Conservation (phyloP, 2,113 vertebrate genomes). For the Xenus cinereus region DNA sequence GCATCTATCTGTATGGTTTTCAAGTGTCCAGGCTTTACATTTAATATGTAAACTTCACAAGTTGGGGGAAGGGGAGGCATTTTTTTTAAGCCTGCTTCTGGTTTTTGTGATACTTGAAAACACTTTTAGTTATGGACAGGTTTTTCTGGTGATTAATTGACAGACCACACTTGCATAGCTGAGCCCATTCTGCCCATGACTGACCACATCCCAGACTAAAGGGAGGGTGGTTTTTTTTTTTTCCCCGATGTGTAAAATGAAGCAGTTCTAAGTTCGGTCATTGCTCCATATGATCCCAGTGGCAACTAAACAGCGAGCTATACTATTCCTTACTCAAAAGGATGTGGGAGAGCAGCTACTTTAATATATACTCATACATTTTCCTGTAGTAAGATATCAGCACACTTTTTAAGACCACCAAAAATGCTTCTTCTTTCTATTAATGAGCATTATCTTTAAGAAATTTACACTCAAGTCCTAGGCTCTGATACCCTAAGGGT, state of each 20-base stretch:
- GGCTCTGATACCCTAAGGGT: not conserved
- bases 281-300: constrained; percentile 21
- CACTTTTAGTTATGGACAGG: not conserved
- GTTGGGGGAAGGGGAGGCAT: not conserved
- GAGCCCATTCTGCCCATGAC: not conserved
- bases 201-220: constrained; percentile 1
- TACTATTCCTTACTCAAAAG: constrained; percentile 37
- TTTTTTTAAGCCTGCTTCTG: not conserved
- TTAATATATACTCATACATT: constrained; percentile 34
- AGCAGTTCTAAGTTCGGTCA: not conserved
- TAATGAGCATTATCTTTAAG: constrained; percentile 47
- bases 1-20: constrained; percentile 49
- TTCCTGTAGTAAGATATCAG: constrained; percentile 54
- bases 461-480: constrained; percentile 15
- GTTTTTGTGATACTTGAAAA: constrained; percentile 33
- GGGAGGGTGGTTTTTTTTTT: not conserved
- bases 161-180: not conserved
- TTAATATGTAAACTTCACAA: constrained; percentile 47
- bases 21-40: constrained; percentile 55
- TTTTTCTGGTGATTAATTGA: constrained; percentile 25
- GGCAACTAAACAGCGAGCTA: constrained; percentile 43
- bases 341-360: constrained; percentile 54
- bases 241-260: not conserved
- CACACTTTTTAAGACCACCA: constrained; percentile 35
- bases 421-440: constrained; percentile 24